Evolutionary conservation across 2,888 invertebrate species (phyloP), one percentile per base, ranked within the genome.

Genomic region (Noctua fimbriata): DNA sequence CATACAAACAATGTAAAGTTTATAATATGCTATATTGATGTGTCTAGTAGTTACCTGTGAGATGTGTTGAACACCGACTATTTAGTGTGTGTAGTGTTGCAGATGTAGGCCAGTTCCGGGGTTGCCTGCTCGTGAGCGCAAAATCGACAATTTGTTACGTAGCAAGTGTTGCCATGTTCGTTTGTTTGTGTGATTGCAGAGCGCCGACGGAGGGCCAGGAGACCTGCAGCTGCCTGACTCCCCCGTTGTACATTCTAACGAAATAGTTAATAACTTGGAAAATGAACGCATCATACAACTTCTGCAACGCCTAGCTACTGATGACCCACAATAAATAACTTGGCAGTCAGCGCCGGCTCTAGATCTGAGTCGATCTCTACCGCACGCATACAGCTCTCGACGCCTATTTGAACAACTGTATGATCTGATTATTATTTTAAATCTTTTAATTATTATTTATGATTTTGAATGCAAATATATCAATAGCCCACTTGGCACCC

Each of bases 131-230:
- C 91, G 91, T 91, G 89, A 92, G 89, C 91, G 89, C 90, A 88
- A 84, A 88, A 84, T 85, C 85, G 81, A 76, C 88, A 73, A 86
- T 85, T 85, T 87, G 87, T 85, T 90, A 88, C 87, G 88, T 91
- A 92, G 88, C 91, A 92, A 92, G 92, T 94, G 92, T 96, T 96
- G 96, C 96, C 96, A 97, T 96, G 96, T 96, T 91, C 89, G 93
- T 95, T 93, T 96, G 94, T 96, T 96, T 96, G 93, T 96, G 93
- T 96, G 95, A 93, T 97, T 96, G 88, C 96, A 97, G 96, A 95
- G 91, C 81, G 89, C 90, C 90, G 92, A 89, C 89, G 89, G 90
- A 88, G 89, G 90, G 89, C 89, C 89, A 91, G 89, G 89, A 89
- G 86, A 91, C 89, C 91, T 90, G 91, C 88, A 90, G 90, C 90